Evolutionary conservation across 2,113 vertebrate species (phyloP).

Genomic region (Blennius ocellaris): DNA sequence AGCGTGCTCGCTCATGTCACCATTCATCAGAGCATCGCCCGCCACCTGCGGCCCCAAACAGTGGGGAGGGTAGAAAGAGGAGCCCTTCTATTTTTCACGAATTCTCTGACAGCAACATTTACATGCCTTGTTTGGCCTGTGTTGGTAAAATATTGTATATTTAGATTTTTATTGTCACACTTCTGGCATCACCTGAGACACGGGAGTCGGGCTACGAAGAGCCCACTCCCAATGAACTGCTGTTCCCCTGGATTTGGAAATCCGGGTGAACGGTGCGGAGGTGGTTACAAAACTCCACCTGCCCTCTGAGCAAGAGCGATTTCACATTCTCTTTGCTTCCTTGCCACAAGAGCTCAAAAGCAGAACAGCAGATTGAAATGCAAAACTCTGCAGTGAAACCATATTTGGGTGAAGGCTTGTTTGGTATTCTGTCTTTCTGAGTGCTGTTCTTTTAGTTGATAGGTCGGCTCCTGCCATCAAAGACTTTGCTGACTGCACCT

Average conservation of each 20-base stretch:
- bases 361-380: slow-evolving; percentile 55
- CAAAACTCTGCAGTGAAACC: slow-evolving; percentile 64
- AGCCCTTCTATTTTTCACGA: slow-evolving; percentile 10
- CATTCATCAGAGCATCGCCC: slow-evolving; percentile 58
- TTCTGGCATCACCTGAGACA: not conserved
- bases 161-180: slow-evolving; percentile 20
- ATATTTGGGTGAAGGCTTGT: slow-evolving; percentile 38
- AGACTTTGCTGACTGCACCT: slow-evolving; percentile 16
- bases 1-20: slow-evolving; percentile 52
- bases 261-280: not conserved
- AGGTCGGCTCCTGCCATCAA: slow-evolving; percentile 46
- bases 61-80: slow-evolving; percentile 25
- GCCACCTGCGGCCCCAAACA: slow-evolving; percentile 59
- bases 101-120: slow-evolving; percentile 23
- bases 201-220: not conserved
- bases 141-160: slow-evolving; percentile 4
- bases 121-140: slow-evolving; percentile 25
- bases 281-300: slow-evolving; percentile 29
- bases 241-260: slow-evolving; percentile 8
- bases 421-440: slow-evolving; percentile 47
- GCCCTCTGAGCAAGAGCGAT: slow-evolving; percentile 17
- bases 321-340: slow-evolving; percentile 52
- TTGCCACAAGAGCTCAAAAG: slow-evolving; percentile 51
- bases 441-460: slow-evolving; percentile 21
- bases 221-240: slow-evolving; percentile 20